Percentiles rank a stretch among this genome's conserved stretches.
These are phyloP conservation scores for Zygaena filipendulae DNA, from an alignment of 2,888 invertebrate species.

Conservation along the genomic window DNA sequence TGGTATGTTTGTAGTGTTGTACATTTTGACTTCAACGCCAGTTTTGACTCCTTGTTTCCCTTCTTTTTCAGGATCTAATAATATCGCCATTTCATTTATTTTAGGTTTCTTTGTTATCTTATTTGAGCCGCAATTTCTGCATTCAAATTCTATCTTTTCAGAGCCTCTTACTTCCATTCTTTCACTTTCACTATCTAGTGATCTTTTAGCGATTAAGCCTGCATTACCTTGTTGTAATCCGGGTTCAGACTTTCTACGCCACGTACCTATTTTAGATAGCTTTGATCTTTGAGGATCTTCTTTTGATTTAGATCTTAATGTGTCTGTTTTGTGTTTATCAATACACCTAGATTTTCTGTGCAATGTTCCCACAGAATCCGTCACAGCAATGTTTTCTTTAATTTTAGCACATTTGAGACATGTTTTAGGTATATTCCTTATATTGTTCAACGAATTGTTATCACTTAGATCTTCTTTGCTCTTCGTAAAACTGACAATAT, in stretches of 20 bases:
- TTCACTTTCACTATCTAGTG: conserved; percentile 45
- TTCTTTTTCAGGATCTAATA: conserved; percentile 50
- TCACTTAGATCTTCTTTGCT: conserved; percentile 47
- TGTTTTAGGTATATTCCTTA: conserved; percentile 48
- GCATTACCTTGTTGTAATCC: conserved; percentile 60
- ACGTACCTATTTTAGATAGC: conserved; percentile 69
- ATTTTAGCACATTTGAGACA: conserved; percentile 62
- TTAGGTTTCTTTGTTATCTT: conserved; percentile 43
- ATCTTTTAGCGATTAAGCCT: conserved; percentile 37
- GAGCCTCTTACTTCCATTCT: conserved; percentile 36
- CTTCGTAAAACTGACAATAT: conserved; percentile 41
- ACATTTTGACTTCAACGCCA: conserved; percentile 69
- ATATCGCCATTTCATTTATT: conserved; percentile 31
- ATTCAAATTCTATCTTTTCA: conserved; percentile 59
- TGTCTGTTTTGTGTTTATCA: conserved; percentile 48
- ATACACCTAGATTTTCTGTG: conserved; percentile 46
- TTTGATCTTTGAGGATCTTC: conserved; percentile 61
- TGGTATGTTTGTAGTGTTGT: conserved; percentile 75
- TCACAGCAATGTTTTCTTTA: conserved; percentile 58
- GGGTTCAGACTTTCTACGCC: conserved; percentile 80
- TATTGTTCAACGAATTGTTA: conserved; percentile 37
- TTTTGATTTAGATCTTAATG: conserved; percentile 57
- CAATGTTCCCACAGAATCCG: conserved; percentile 33
- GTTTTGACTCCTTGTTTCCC: conserved; percentile 34
- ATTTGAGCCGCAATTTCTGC: conserved; percentile 55